Base-by-base conservation (phyloP, 2,888 invertebrate genomes). In the Drosophila anomalata region DNA sequence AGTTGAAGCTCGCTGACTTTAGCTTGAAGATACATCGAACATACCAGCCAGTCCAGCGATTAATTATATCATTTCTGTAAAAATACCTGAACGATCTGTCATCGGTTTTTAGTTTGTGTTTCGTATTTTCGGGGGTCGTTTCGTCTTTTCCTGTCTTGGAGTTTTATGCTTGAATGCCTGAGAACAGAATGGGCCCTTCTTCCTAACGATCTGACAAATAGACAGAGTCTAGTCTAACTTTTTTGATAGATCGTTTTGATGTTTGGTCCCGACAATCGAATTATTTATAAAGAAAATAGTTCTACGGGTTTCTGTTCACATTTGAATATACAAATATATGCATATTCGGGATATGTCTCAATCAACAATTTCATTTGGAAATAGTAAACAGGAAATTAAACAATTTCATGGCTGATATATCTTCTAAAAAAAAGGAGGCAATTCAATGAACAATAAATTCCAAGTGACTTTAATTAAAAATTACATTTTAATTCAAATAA, bases 1-100 rank as follows among this genome's bases (percentile, higher is more conserved):
- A 87, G 87, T 85, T 82, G 78, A 79, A 87, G 87, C 79, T 85
- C 67, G 84, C 77, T 77, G 82, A 77, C 82, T 84, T 82, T 83
- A 78, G 87, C 87, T 66, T 33, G 53, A 3, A 17, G 20, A 36
- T 22, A 36, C 36, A 36, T 3, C 5, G 17, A 17, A 36, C n/a
- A 36, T 36, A 36, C n/a, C n/a, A 36, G 9, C 36, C 44, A 50
- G 53, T 39, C 51, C 55, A 47, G 74, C 84, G 73, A 87, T 84
- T 84, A 84, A 87, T 84, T 85, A 87, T 79, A 79, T 78, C 77
- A 56, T 52, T 75, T 66, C 47, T 66, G 41, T 73, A 60, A 77
- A 85, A 82, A 79, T 83, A 86, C 82, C 75, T 81, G 73, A 61
- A 61, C 55, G 65, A 46, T 53, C 63, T 63, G 68, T 69, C 71